phyloP scores from a whole-genome alignment of 2,888 invertebrate species.

The Cyaniris semiargus region DNA sequence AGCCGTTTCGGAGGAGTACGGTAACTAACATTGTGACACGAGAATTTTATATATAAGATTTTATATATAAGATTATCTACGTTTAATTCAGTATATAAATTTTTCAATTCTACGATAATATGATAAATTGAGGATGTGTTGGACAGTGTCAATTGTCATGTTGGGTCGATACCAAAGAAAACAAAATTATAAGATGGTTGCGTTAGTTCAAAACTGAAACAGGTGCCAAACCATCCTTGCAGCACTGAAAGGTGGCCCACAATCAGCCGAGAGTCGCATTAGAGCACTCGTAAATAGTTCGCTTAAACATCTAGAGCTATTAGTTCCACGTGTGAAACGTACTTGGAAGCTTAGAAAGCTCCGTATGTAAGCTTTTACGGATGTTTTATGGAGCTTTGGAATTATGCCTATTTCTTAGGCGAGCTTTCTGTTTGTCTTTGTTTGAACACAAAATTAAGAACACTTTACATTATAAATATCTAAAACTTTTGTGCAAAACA shows the following conservation, averaged over 20 bases:
- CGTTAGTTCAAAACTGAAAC: background rate
- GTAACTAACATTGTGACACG: no score
- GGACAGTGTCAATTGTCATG: no score
- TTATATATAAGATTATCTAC: no score
- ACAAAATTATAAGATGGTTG: background rate
- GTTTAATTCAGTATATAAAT: no score
- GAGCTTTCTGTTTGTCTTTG: background rate
- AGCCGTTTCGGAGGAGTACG: no score
- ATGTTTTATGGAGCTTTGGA: constrained; percentile 29
- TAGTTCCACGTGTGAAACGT: constrained; percentile 47
- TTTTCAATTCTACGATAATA: no score
- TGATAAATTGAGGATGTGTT: no score
- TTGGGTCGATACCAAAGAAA: background rate
- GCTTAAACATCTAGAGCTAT: constrained; percentile 50
- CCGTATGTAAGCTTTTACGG: constrained; percentile 24
- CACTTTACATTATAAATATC: no score
- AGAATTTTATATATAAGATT: no score
- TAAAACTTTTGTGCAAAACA: no score
- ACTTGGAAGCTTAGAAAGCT: constrained; percentile 25
- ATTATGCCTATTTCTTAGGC: constrained; percentile 8
- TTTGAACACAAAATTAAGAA: no score
- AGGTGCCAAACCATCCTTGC: background rate
- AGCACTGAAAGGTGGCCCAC: constrained; percentile 34
- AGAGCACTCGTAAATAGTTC: constrained; percentile 43
- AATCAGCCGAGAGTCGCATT: constrained; percentile 31